Conservation (phyloP, 2,797 vertebrate genomes). For the Poecilia gillii region DNA sequence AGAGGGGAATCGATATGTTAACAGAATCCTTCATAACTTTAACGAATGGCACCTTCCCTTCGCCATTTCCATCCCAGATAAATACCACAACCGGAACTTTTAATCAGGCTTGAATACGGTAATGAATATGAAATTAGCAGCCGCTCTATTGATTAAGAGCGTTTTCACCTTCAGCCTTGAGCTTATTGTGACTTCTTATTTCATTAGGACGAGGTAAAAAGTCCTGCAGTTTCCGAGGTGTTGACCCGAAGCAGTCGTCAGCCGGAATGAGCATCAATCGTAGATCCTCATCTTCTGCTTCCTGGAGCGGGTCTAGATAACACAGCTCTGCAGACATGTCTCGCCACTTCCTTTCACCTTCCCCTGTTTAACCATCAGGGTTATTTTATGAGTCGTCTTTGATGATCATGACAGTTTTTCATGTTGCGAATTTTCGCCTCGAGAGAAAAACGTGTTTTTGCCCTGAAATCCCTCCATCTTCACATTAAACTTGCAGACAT, state of each 20-base stretch:
- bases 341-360: conserved; percentile 2
- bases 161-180: conserved; percentile 29
- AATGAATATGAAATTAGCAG: conserved; percentile 55
- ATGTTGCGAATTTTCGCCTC: conserved; percentile 1
- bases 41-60: conserved; percentile 43
- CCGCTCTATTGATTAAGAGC: conserved; percentile 43
- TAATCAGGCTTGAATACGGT: conserved; percentile 52
- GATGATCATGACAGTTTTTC: conserved; percentile 25
- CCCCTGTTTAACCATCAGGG: neutral
- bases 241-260: conserved; percentile 22
- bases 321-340: conserved; percentile 16
- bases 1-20: conserved; percentile 48
- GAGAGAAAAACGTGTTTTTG: conserved; percentile 6
- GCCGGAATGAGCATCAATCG: neutral
- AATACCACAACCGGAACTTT: conserved; percentile 53
- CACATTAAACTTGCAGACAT: neutral
- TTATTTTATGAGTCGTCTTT: conserved; percentile 2
- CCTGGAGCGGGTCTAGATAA: conserved; percentile 25
- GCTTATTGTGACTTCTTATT: conserved; percentile 48
- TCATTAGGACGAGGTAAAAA: conserved; percentile 29
- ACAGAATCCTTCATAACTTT: conserved; percentile 49
- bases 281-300: conserved; percentile 10
- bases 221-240: conserved; percentile 20
- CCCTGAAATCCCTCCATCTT: neutral
- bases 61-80: conserved; percentile 17